These are phyloP conservation scores for Drosophila albomicans DNA, from an alignment of 1,140 invertebrate species.

Conservation along the genomic window DNA sequence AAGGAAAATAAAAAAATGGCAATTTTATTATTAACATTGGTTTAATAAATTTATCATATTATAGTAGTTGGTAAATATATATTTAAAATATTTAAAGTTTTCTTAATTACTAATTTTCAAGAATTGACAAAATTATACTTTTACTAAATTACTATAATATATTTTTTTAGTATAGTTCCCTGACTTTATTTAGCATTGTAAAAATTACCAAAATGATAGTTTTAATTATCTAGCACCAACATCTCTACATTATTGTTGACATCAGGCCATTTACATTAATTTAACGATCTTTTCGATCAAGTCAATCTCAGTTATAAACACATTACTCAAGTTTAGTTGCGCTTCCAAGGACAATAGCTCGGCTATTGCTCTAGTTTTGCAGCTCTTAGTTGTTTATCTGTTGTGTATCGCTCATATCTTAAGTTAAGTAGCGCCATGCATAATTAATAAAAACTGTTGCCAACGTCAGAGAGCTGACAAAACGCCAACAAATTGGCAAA, in stretches of 20 bases:
- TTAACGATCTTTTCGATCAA: neutral
- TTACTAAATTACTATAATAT: no score
- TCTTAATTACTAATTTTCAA: no score
- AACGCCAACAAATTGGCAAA: slow-evolving; percentile 76
- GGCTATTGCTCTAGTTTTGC: slow-evolving; percentile 39
- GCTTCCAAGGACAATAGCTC: slow-evolving; percentile 53
- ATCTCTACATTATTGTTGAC: no score
- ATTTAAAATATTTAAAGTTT: no score
- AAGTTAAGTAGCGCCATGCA: slow-evolving; percentile 44
- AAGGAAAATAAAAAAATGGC: neutral
- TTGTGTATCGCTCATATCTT: slow-evolving; percentile 15
- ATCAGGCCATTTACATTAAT: neutral
- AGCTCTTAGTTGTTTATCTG: slow-evolving; percentile 39
- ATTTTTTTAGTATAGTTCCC: no score
- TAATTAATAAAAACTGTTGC: slow-evolving; percentile 68
- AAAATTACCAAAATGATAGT: no score
- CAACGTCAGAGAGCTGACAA: slow-evolving; percentile 57
- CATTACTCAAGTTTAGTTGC: slow-evolving; percentile 2
- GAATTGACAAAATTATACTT: no score
- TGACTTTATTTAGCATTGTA: no score
- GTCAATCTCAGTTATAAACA: neutral
- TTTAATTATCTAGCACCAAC: no score
- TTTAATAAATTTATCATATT: no score
- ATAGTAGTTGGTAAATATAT: no score
- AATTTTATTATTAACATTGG: neutral